A percentile compares a stretch with the other conserved stretches of the same genome.
Evolutionary conservation across 2,797 vertebrate species (phyloP).

Genomic region (Vespertilio murinus): DNA sequence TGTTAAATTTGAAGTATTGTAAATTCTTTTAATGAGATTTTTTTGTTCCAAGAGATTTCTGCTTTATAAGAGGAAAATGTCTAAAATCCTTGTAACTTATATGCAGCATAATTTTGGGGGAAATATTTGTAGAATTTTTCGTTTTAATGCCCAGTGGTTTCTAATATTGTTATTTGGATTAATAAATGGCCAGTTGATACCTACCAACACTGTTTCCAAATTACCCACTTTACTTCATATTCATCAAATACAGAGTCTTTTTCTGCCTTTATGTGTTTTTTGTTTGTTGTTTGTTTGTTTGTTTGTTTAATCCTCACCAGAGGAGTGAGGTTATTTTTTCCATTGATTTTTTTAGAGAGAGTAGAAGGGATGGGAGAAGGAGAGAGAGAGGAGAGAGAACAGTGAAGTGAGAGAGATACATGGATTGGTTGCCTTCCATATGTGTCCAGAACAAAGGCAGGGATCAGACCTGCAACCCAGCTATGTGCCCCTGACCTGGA

Average conservation of each 20-base stretch:
- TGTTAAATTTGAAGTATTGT: conserved; percentile 29
- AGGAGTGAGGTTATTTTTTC: too few relatives aligned
- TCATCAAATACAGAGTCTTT: background rate
- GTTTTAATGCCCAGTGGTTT: background rate
- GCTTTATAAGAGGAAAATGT: background rate
- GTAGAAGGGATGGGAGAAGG: too few relatives aligned
- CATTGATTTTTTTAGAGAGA: too few relatives aligned
- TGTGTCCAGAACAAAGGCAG: too few relatives aligned
- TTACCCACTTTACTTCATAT: background rate
- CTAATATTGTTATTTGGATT: background rate
- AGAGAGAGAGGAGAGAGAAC: too few relatives aligned
- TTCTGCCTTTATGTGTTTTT: background rate
- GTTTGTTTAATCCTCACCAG: too few relatives aligned
- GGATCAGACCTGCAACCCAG: too few relatives aligned
- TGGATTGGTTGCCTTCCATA: too few relatives aligned
- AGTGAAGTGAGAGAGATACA: too few relatives aligned
- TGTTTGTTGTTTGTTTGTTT: too few relatives aligned
- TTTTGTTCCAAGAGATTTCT: conserved; percentile 16
- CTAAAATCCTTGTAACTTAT: background rate
- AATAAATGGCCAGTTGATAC: background rate
- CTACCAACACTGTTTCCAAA: background rate
- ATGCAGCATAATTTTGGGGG: background rate
- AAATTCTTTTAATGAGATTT: background rate
- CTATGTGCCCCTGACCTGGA: too few relatives aligned
- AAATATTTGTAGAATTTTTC: conserved; percentile 3